Evolutionary conservation across 2,797 vertebrate species (phyloP).

Genomic region (Chlorospingus flavigularis): DNA sequence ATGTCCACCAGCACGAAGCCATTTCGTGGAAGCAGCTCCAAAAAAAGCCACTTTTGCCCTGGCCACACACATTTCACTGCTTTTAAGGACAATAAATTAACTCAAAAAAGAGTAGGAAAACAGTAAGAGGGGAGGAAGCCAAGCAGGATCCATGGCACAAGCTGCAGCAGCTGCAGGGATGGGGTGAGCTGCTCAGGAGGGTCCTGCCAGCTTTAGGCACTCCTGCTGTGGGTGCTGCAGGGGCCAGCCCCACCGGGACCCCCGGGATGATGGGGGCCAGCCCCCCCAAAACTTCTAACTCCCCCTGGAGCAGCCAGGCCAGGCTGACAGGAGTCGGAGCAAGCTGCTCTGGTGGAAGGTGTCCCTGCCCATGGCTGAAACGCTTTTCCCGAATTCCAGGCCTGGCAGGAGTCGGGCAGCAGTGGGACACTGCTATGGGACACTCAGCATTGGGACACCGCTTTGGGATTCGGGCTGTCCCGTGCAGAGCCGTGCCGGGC

Average conservation of each 20-base stretch:
- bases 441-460: no score
- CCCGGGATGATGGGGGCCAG: accelerated
- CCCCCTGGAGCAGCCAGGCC: not conserved
- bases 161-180: not conserved
- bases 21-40: not conserved
- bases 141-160: accelerated
- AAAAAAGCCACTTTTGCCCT: not conserved
- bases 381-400: not conserved
- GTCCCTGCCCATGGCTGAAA: not conserved
- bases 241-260: not conserved
- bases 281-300: not conserved
- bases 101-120: not conserved
- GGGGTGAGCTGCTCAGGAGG: not conserved
- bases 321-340: not conserved
- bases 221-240: not conserved
- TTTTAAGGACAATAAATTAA: not conserved
- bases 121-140: accelerated
- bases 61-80: not conserved
- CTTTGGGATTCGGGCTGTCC: no score
- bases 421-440: accelerated
- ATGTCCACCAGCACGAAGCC: not conserved
- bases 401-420: not conserved
- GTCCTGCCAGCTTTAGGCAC: accelerated
- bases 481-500: no score
- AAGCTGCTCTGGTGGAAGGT: accelerated